Percentiles rank a stretch among this genome's conserved stretches.
phyloP scores from a whole-genome alignment of 2,888 invertebrate genomes.

The Drosophila cognata region DNA sequence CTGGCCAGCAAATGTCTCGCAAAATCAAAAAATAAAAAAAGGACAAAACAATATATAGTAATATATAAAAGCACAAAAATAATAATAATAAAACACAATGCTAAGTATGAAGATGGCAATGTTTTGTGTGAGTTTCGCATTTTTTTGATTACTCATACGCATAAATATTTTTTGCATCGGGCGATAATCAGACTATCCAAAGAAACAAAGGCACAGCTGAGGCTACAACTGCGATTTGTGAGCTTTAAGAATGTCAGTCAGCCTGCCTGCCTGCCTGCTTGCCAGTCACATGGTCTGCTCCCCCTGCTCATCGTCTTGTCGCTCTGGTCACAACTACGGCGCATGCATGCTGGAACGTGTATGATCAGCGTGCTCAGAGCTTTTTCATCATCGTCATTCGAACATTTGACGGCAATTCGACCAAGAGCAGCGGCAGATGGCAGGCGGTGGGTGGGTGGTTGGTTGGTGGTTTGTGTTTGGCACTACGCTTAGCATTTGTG shows the following conservation, averaged over 20 bases:
- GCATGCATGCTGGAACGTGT: constrained; percentile 49
- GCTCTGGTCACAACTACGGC: constrained; percentile 44
- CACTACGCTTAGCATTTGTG: constrained; percentile 62
- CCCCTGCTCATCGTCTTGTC: neutral
- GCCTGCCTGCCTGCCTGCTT: constrained; percentile 9
- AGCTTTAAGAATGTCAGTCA: constrained; percentile 16
- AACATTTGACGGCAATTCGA: constrained; percentile 51
- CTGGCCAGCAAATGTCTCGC: constrained; percentile 30
- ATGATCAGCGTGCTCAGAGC: constrained; percentile 46
- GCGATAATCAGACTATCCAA: constrained; percentile 50
- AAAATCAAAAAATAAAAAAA: constrained; percentile 11
- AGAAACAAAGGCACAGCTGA: constrained; percentile 46
- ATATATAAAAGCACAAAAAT: constrained; percentile 21
- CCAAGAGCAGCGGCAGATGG: constrained; percentile 15
- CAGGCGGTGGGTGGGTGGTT: neutral
- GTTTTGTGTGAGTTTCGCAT: constrained; percentile 30
- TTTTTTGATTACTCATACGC: constrained; percentile 69
- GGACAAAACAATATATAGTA: constrained; percentile 19
- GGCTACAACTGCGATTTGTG: constrained; percentile 35
- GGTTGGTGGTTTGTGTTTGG: constrained; percentile 1
- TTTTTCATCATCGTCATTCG: constrained; percentile 37
- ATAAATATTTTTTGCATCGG: constrained; percentile 64
- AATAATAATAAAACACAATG: constrained; percentile 31
- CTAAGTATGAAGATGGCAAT: constrained; percentile 37
- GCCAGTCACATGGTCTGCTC: constrained; percentile 54